Conservation (phyloP, 2,888 invertebrate species). For the Agapostemon virescens region DNA sequence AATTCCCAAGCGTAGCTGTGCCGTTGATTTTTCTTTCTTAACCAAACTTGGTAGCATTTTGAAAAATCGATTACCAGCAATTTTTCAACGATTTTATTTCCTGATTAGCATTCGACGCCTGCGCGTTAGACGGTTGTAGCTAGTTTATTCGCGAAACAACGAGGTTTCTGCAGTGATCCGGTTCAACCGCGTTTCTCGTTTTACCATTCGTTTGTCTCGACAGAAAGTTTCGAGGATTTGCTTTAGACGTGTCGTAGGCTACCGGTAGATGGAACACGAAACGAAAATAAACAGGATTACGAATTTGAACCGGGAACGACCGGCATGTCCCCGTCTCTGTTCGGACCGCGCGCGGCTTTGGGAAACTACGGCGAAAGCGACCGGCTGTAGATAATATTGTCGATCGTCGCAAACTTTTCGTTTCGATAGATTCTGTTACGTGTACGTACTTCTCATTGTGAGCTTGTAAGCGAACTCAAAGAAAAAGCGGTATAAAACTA, state of each 20-base stretch:
- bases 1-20: not conserved
- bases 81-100: not conserved
- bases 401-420: slow-evolving; percentile 49
- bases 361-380: not conserved
- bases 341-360: not conserved
- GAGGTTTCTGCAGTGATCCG: not conserved
- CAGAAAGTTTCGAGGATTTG: not conserved
- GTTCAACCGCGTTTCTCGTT: too few species aligned
- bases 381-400: slow-evolving; percentile 18
- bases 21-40: too few species aligned
- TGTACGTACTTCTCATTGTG: slow-evolving; percentile 61
- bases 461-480: slow-evolving; percentile 66
- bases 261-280: not conserved
- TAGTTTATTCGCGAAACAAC: not conserved
- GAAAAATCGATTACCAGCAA: not conserved
- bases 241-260: not conserved
- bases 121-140: too few species aligned
- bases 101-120: too few species aligned
- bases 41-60: not conserved
- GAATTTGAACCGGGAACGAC: too few species aligned
- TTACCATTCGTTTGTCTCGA: not conserved
- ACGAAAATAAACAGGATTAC: not conserved
- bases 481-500: slow-evolving; percentile 61
- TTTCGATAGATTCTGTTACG: slow-evolving; percentile 52
- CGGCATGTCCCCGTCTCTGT: too few species aligned